Conservation (phyloP, 1,140 invertebrate species). For the Prorops nasuta region DNA sequence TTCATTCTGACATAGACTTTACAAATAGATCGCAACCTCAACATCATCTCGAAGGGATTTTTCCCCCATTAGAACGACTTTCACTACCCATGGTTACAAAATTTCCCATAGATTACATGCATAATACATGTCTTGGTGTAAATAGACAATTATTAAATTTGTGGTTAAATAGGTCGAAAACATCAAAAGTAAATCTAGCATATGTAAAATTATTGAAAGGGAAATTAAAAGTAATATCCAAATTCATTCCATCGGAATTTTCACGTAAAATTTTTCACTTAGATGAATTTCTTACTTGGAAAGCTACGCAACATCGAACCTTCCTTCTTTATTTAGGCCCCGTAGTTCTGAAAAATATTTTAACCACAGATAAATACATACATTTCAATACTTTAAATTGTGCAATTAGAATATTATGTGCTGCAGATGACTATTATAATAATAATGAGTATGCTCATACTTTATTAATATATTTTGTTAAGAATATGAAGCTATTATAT, state of each 20-base stretch:
- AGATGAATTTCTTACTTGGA: conserved; percentile 23
- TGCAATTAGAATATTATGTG: conserved; percentile 8
- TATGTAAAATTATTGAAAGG: background rate
- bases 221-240: background rate
- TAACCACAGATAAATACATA: background rate
- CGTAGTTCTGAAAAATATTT: conserved; percentile 18
- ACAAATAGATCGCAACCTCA: background rate
- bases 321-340: conserved; percentile 32
- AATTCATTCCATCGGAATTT: conserved; percentile 27
- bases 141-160: conserved; percentile 22
- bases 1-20: conserved; percentile 5
- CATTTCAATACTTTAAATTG: conserved; percentile 3
- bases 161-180: conserved; percentile 9
- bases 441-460: conserved; percentile 4
- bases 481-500: conserved; percentile 3
- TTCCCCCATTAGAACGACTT: conserved; percentile 9
- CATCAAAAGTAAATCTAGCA: background rate
- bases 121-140: conserved; percentile 27
- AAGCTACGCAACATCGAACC: conserved; percentile 33
- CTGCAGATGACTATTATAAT: background rate
- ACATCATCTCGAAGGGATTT: conserved; percentile 3
- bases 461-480: conserved; percentile 9
- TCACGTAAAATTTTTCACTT: conserved; percentile 26
- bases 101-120: conserved; percentile 30
- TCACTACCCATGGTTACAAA: conserved; percentile 17